A percentile compares a stretch with the other conserved stretches of the same genome.
Conservation (phyloP, 2,797 vertebrate species). For the Microhierax caerulescens region DNA sequence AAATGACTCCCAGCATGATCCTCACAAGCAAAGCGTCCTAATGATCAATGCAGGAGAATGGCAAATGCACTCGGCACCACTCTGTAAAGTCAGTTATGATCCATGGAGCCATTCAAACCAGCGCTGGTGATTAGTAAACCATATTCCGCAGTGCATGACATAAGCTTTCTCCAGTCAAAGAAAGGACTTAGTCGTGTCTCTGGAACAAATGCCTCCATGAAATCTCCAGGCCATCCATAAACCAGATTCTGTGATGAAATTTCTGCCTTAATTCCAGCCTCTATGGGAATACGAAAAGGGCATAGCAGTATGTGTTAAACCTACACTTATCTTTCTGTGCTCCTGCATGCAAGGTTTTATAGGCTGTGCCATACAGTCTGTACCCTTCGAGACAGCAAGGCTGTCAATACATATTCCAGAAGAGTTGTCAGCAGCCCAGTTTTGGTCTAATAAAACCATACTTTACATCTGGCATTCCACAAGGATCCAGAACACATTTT, state of each 20-base stretch:
- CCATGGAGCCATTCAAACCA: conserved; percentile 40
- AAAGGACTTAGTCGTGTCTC: neutral
- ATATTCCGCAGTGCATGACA: neutral
- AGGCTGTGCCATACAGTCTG: neutral
- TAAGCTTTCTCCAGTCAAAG: neutral
- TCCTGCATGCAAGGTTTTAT: neutral
- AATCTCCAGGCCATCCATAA: conserved; percentile 19
- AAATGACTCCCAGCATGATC: conserved; percentile 37
- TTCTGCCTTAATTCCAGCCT: conserved; percentile 12
- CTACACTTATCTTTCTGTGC: neutral
- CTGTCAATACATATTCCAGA: neutral
- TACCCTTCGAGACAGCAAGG: neutral
- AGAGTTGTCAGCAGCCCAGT: neutral
- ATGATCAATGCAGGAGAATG: conserved; percentile 23
- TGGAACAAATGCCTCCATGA: conserved; percentile 37
- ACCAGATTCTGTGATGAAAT: conserved; percentile 25
- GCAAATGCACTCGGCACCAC: neutral
- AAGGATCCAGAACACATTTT: neutral
- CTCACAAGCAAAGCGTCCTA: neutral
- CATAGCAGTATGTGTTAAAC: neutral
- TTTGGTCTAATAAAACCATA: neutral
- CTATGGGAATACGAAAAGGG: neutral
- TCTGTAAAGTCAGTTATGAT: conserved; percentile 32
- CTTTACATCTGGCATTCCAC: conserved; percentile 1
- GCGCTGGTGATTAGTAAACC: conserved; percentile 30